phyloP scores from a whole-genome alignment of 2,888 invertebrate genomes.

The Cinara cedri region DNA sequence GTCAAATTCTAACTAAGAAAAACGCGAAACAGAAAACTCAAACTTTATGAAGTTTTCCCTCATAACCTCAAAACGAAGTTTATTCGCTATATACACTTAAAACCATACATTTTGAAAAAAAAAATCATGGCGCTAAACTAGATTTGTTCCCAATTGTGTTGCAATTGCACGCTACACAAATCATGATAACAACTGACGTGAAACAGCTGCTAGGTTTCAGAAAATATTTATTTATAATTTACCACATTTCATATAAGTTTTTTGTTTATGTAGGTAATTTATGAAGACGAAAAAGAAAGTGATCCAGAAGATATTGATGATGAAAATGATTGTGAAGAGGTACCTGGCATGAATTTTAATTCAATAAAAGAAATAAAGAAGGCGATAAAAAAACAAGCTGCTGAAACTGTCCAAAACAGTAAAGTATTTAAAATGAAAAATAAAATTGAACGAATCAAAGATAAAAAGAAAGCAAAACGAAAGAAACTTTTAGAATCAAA shows the following conservation, averaged over 20 bases:
- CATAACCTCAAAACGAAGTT: no score
- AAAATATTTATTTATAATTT: no score
- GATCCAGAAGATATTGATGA: conserved; percentile 61
- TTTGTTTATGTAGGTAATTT: conserved; percentile 41
- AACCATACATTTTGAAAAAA: no score
- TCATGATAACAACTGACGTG: no score
- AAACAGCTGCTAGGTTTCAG: no score
- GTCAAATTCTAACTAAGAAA: no score
- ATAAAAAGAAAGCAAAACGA: conserved; percentile 70
- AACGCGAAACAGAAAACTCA: no score
- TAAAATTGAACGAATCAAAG: conserved; percentile 66
- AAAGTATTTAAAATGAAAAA: conserved; percentile 79
- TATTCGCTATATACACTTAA: no score
- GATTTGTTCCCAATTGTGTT: no score
- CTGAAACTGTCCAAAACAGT: conserved; percentile 77
- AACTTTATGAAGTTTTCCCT: no score
- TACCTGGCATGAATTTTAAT: conserved; percentile 67
- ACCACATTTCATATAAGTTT: not conserved
- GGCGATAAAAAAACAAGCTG: conserved; percentile 73
- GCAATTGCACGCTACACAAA: no score
- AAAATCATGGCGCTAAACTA: no score
- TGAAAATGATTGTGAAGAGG: conserved; percentile 61
- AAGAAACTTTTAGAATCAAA: conserved; percentile 50
- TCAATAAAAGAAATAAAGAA: conserved; percentile 75
- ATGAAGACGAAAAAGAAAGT: conserved; percentile 62